Evolutionary conservation across 2,113 vertebrate species (phyloP).

Genomic region (Anas platyrhynchos): DNA sequence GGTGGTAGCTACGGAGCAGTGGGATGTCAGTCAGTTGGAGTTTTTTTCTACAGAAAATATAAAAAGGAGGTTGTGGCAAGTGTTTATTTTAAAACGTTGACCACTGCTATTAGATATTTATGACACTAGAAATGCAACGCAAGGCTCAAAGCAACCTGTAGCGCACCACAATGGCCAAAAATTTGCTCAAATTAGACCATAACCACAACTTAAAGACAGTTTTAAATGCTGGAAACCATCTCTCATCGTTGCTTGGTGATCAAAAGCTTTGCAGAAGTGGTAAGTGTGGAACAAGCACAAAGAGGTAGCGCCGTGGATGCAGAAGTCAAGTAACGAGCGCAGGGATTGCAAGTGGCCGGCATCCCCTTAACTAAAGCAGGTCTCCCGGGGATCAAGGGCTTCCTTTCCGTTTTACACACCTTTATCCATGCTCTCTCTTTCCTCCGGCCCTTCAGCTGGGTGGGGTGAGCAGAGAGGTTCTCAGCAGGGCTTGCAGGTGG

Average conservation of each 20-base stretch:
- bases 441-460: neutral
- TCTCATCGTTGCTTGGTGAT: accelerated
- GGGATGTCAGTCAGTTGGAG: neutral
- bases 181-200: neutral
- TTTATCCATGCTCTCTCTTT: neutral
- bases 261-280: neutral
- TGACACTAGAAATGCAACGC: neutral
- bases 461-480: neutral
- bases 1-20: neutral
- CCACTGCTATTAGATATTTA: neutral
- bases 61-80: neutral
- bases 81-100: slow-evolving; percentile 17
- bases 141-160: neutral
- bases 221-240: neutral
- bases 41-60: neutral
- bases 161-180: neutral
- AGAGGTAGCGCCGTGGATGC: neutral
- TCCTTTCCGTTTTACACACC: neutral
- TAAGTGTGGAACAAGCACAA: neutral
- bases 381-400: neutral
- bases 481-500: neutral
- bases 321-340: neutral
- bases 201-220: neutral
- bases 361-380: neutral
- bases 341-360: neutral